Evolutionary conservation across 1,140 invertebrate genomes (phyloP).

Genomic region (Sweltsa coloradensis): DNA sequence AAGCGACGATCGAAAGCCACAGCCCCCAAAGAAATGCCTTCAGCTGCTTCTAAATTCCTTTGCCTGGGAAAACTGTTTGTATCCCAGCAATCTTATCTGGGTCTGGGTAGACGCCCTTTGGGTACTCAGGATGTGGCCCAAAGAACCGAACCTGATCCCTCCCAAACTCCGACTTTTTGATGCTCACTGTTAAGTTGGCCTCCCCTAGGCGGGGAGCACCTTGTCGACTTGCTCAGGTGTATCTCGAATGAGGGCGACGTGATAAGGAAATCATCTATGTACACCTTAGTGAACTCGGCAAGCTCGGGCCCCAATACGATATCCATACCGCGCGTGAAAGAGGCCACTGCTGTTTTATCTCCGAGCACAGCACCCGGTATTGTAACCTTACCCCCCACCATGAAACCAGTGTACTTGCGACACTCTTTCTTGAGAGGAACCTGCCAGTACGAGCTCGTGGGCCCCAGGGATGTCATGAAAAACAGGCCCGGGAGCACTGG

Average conservation of each 20-base stretch:
- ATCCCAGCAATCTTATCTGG: conserved; percentile 6
- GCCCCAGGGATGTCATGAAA: no score
- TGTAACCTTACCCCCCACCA: conserved; percentile 21
- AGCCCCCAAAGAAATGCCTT: conserved; percentile 14
- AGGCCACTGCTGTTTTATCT: conserved; percentile 13
- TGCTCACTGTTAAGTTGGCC: conserved; percentile 17
- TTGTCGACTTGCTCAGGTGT: conserved; percentile 17
- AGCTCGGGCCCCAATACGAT: conserved; percentile 5
- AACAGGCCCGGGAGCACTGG: no score
- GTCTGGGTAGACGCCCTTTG: conserved; percentile 9
- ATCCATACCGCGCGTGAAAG: background rate
- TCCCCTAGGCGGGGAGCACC: conserved; percentile 14
- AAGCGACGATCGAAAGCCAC: conserved; percentile 14
- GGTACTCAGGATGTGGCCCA: conserved; percentile 8
- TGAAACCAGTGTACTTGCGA: conserved; percentile 24
- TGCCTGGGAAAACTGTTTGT: conserved; percentile 12
- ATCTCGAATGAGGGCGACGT: conserved; percentile 15
- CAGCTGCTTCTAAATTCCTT: conserved; percentile 5
- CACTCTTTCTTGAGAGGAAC: conserved; percentile 20
- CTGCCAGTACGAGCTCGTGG: conserved; percentile 28
- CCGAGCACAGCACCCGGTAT: conserved; percentile 24
- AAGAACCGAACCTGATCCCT: conserved; percentile 8
- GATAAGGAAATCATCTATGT: conserved; percentile 20
- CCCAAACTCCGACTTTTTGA: conserved; percentile 17
- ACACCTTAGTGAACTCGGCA: conserved; percentile 13